These are phyloP conservation scores for Pygoscelis adeliae DNA, from an alignment of 2,113 vertebrate genomes.

Conservation along the genomic window DNA sequence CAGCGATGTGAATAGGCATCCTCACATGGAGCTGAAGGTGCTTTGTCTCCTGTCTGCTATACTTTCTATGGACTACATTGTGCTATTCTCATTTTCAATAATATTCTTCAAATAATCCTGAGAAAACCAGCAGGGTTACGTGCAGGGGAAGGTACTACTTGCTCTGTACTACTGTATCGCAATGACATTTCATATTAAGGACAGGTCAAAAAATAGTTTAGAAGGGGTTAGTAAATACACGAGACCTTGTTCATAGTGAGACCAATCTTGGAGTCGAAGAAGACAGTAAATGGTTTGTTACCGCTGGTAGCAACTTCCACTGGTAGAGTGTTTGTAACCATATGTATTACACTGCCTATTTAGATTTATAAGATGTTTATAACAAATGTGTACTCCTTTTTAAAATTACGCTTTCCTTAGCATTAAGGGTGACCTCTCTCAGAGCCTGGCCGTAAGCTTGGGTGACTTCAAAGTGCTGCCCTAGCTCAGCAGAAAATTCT, in stretches of 20 bases:
- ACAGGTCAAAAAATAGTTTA: not conserved
- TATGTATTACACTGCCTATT: accelerated
- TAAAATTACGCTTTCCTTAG: not conserved
- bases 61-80: accelerated
- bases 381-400: not conserved
- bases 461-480: constrained; percentile 7
- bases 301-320: not conserved
- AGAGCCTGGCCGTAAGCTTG: not conserved
- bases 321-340: accelerated
- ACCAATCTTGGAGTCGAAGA: not conserved
- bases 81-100: not conserved
- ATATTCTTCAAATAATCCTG: not conserved
- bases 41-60: not conserved
- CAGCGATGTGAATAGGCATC: not conserved
- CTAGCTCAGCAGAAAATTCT: not conserved
- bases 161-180: not conserved
- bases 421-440: not conserved
- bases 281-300: not conserved
- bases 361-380: not conserved
- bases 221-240: not conserved
- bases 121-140: not conserved
- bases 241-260: not conserved
- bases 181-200: not conserved
- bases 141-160: not conserved
- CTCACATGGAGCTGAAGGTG: not conserved